phyloP scores from a whole-genome alignment of 92 coral and sea anemone genomes.

The Parazoanthus atlanticus region DNA sequence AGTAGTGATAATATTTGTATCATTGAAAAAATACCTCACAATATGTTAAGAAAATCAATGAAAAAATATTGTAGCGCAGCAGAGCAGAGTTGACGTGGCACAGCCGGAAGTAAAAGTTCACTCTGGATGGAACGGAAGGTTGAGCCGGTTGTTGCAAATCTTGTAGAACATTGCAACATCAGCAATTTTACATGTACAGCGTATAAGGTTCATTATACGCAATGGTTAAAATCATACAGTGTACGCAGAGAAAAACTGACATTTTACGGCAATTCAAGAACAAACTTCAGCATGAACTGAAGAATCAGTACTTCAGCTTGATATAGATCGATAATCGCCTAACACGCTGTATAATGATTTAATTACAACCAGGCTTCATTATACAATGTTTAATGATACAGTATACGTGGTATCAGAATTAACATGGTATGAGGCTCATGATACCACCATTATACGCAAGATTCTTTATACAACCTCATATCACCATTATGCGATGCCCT shows the following conservation, averaged over 20 bases:
- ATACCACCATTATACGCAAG: not conserved
- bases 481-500: constrained; percentile 3
- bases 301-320: not conserved
- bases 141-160: too few species aligned
- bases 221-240: too few species aligned
- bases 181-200: too few species aligned
- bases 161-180: too few species aligned
- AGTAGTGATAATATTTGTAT: too few species aligned
- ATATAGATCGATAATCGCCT: not conserved
- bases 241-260: not conserved
- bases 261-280: not conserved
- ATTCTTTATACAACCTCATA: not conserved
- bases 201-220: not conserved
- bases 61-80: too few species aligned
- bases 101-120: too few species aligned
- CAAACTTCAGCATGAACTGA: not conserved
- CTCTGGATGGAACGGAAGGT: too few species aligned
- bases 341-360: too few species aligned
- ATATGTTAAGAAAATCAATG: too few species aligned
- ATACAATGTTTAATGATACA: not conserved
- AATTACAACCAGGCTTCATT: not conserved
- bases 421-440: not conserved
- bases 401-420: not conserved
- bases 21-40: too few species aligned
- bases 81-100: too few species aligned